Evolutionary conservation across 2,888 invertebrate genomes (phyloP).

Genomic region (Catonia carolina): DNA sequence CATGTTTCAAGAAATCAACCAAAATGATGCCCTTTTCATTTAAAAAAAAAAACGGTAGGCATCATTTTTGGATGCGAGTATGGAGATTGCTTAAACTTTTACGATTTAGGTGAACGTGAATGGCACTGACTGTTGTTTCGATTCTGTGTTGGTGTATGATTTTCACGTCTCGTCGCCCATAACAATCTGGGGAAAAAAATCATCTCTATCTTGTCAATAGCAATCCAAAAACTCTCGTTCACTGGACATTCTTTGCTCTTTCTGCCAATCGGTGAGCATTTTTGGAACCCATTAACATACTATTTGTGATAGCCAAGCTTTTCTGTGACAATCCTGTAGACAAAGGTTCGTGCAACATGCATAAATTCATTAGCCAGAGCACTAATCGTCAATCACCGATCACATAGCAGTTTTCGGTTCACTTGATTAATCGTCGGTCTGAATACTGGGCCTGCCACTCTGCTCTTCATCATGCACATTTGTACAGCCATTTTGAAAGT

Average conservation of each 20-base stretch:
- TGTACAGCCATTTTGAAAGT: conserved; percentile 6
- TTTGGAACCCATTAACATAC: conserved; percentile 19
- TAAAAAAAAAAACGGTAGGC: conserved; percentile 2
- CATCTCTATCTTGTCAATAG: conserved; percentile 20
- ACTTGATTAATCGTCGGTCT: conserved; percentile 5
- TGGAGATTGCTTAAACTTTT: conserved; percentile 1
- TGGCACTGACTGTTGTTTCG: conserved; percentile 15
- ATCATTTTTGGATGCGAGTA: conserved; percentile 3
- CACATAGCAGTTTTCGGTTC: neutral
- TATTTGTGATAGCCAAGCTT: conserved; percentile 2
- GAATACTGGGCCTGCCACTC: conserved; percentile 8
- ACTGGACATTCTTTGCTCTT: conserved; percentile 15
- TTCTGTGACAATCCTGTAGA: conserved; percentile 17
- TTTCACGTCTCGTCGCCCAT: conserved; percentile 23
- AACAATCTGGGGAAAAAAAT: conserved; percentile 20
- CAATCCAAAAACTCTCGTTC: conserved; percentile 19
- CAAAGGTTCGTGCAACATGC: neutral
- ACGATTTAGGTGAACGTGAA: neutral
- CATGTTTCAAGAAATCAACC: no score
- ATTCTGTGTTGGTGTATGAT: conserved; percentile 16
- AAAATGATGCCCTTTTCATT: neutral
- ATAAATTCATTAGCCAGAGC: neutral
- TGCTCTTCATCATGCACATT: conserved; percentile 9
- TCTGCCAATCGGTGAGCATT: conserved; percentile 20
- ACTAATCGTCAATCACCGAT: conserved; percentile 11